phyloP scores from a whole-genome alignment of 2,888 invertebrate genomes.

The Leptopilina drosophilae region DNA sequence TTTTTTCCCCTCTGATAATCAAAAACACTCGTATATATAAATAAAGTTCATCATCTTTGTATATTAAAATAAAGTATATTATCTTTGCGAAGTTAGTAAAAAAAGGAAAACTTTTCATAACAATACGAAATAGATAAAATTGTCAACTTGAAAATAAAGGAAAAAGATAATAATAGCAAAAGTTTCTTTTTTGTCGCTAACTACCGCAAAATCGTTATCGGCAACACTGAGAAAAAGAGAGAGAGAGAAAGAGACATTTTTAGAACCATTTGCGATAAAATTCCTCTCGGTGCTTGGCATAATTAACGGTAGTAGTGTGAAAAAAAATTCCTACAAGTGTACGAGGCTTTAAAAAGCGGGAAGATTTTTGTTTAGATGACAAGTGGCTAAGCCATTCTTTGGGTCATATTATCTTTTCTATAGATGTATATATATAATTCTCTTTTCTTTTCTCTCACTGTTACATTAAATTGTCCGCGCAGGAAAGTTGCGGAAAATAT shows the following conservation, averaged over 20 bases:
- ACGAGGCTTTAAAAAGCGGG: constrained; percentile 37
- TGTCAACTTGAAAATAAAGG: too few relatives aligned
- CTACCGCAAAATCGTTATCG: constrained; percentile 56
- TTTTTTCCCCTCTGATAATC: too few relatives aligned
- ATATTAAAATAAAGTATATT: too few relatives aligned
- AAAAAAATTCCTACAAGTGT: constrained; percentile 45
- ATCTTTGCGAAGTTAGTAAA: too few relatives aligned
- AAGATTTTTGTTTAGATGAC: constrained; percentile 52
- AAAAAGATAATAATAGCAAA: background rate
- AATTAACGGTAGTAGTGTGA: constrained; percentile 68
- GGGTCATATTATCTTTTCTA: constrained; percentile 56
- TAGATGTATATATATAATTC: constrained; percentile 40
- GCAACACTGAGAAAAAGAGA: constrained; percentile 46
- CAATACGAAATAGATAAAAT: too few relatives aligned
- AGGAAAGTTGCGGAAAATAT: constrained; percentile 43
- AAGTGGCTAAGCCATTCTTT: constrained; percentile 60
- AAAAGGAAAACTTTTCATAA: too few relatives aligned
- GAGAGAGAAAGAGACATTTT: constrained; percentile 43
- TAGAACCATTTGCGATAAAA: constrained; percentile 62
- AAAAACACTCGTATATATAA: background rate
- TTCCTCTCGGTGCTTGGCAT: constrained; percentile 59
- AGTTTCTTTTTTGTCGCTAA: constrained; percentile 9
- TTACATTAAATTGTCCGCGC: constrained; percentile 39
- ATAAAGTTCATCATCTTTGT: too few relatives aligned
- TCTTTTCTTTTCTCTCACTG: constrained; percentile 38